Evolutionary conservation across 2,797 vertebrate species (phyloP).

Genomic region (Sebastes trivittatus): DNA sequence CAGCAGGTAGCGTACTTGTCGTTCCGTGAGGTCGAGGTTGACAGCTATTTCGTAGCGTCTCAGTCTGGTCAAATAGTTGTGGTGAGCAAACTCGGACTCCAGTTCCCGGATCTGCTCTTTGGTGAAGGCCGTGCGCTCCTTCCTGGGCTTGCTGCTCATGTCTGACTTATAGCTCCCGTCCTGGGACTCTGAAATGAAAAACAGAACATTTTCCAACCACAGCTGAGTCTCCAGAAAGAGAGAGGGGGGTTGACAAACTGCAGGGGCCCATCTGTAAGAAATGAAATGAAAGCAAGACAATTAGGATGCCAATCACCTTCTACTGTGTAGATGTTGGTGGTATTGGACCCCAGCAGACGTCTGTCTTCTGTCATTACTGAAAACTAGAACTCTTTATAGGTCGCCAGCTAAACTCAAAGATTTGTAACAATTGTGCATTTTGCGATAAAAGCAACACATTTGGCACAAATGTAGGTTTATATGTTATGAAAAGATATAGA

Average conservation of each 20-base stretch:
- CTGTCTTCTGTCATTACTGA: not conserved
- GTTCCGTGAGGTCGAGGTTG: conserved; percentile 94
- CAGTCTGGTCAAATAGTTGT: conserved; percentile 95
- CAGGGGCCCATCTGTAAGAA: conserved; percentile 55
- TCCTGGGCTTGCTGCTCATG: conserved; percentile 92
- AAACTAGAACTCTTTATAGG: not conserved
- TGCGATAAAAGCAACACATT: no score
- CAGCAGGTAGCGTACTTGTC: conserved; percentile 86
- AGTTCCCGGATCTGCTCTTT: conserved; percentile 95
- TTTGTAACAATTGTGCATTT: no score
- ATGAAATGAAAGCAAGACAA: conserved; percentile 59
- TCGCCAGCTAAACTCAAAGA: no score
- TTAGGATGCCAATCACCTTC: conserved; percentile 61
- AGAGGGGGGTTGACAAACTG: conserved; percentile 62
- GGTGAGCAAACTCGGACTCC: conserved; percentile 95
- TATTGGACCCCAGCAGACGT: not conserved
- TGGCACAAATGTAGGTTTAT: no score
- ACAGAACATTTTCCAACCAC: conserved; percentile 70
- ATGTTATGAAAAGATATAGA: no score
- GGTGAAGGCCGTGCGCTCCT: conserved; percentile 95
- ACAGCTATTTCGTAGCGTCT: conserved; percentile 94
- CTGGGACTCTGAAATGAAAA: conserved; percentile 87
- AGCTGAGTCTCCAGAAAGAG: conserved; percentile 48
- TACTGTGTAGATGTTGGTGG: conserved; percentile 41
- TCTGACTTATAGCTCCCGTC: conserved; percentile 94